Evolutionary conservation across 2,888 invertebrate species (phyloP), one percentile per base, ranked within the genome.

Genomic region (Caenorhabditis sulstoni): DNA sequence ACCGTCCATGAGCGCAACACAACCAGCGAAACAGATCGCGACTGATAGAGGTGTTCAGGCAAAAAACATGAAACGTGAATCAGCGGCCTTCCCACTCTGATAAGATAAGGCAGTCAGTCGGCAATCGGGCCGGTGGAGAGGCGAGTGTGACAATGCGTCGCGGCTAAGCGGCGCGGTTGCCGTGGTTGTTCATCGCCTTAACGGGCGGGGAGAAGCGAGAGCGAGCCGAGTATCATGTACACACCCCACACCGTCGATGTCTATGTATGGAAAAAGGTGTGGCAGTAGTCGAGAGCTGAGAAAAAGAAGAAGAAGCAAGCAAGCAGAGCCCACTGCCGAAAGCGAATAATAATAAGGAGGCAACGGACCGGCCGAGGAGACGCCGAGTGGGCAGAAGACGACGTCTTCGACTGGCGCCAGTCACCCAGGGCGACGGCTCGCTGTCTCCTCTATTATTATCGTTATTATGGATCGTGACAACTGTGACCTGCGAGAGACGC

Each of bases 111-210:
- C 57, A 57, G 64, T 39, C 47, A 23, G 66, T 4, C 47, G 29
- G 29, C 29, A 29, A 29, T 29, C 39, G 58, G n/a, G n/a, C n/a
- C n/a, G n/a, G 57, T n/a, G 14, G 20, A 16, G 9, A 18, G 20
- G 9, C 11, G 39, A 64, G 39, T 64, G 52, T 52, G 64, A 65
- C 73, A 73, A 73, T 64, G 73, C 73, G 73, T 50, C 58, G 73
- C 73, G 73, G 73, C 64, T 64, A 64, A 39, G 73, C 73, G 73
- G 29, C 41, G 73, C 73, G 73, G 73, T 73, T 73, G 73, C 64
- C 73, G 41, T 73, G 73, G 73, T 73, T 64, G 73, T 73, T 73
- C 73, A 73, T 73, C 64, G 73, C 73, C 73, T 73, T 73, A 73
- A 73, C 73, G 45, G 73, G 73, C 47, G 59, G 59, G 45, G 59